These are phyloP conservation scores for Asbolus verrucosus DNA, from an alignment of 1,140 invertebrate species.

Conservation along the genomic window DNA sequence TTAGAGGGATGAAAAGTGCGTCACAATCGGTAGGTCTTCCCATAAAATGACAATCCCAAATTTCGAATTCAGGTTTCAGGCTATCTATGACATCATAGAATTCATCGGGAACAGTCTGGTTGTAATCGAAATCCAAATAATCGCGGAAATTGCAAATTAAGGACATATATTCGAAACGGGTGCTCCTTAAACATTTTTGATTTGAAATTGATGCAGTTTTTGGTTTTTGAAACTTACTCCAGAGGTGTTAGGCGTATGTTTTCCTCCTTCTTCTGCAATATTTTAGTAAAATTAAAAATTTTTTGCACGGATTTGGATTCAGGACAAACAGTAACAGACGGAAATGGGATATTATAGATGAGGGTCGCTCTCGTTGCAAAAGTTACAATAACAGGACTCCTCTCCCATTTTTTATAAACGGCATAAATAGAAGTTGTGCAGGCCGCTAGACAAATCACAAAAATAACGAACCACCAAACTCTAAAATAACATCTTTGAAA, in stretches of 20 bases:
- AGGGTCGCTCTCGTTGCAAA: slow-evolving; percentile 67
- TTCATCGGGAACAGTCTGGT: slow-evolving; percentile 7
- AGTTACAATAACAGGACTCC: slow-evolving; percentile 68
- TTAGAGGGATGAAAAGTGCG: slow-evolving; percentile 38
- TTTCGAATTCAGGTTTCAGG: not conserved
- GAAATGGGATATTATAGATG: slow-evolving; percentile 68
- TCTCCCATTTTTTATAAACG: slow-evolving; percentile 67
- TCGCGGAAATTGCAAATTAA: slow-evolving; percentile 19
- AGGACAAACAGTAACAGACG: slow-evolving; percentile 68
- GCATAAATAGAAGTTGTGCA: slow-evolving; percentile 52
- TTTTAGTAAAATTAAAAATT: slow-evolving; percentile 48
- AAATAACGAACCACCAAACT: slow-evolving; percentile 50
- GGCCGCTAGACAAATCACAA: not conserved
- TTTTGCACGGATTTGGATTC: slow-evolving; percentile 59
- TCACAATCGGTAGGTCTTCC: slow-evolving; percentile 26
- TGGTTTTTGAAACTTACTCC: not conserved
- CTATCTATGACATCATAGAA: slow-evolving; percentile 12
- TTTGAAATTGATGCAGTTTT: not conserved
- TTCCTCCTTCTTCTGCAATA: slow-evolving; percentile 24
- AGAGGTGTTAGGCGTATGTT: not conserved
- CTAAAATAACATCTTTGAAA: slow-evolving; percentile 21
- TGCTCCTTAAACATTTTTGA: slow-evolving; percentile 6
- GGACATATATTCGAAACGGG: slow-evolving; percentile 14
- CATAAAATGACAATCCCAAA: slow-evolving; percentile 21
- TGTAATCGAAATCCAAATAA: not conserved